These are phyloP conservation scores for Anadara kagoshimensis DNA, from an alignment of 1,140 invertebrate genomes.

Conservation along the genomic window DNA sequence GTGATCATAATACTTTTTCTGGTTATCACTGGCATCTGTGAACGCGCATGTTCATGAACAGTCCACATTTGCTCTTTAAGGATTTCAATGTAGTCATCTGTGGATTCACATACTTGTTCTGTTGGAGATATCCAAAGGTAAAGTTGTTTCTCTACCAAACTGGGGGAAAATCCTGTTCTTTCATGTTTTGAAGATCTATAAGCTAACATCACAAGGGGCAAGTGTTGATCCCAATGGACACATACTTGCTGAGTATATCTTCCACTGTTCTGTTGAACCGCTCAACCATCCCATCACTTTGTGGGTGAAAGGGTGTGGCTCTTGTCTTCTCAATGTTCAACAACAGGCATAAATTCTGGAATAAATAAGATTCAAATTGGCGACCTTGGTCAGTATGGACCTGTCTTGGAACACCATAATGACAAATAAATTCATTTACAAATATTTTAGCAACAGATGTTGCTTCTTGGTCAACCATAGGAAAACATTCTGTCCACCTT, in stretches of 20 bases:
- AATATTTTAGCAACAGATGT: background rate
- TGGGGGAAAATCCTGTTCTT: slow-evolving; percentile 36
- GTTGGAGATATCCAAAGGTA: slow-evolving; percentile 32
- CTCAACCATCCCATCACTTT: too few species aligned
- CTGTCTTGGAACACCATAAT: slow-evolving; percentile 18
- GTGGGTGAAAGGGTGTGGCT: slow-evolving; percentile 35
- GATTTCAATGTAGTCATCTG: slow-evolving; percentile 21
- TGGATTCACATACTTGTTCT: background rate
- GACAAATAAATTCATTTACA: background rate
- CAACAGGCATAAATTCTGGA: slow-evolving; percentile 1
- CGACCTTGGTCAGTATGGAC: slow-evolving; percentile 22
- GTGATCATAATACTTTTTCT: slow-evolving; percentile 16
- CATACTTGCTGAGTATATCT: too few species aligned
- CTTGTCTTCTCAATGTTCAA: slow-evolving; percentile 23
- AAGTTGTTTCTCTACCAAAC: slow-evolving; percentile 44
- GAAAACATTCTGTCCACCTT: slow-evolving; percentile 15
- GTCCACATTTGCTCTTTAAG: slow-evolving; percentile 3
- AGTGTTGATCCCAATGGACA: slow-evolving; percentile 42
- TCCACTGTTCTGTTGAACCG: too few species aligned
- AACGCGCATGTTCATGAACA: slow-evolving; percentile 22
- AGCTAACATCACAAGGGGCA: slow-evolving; percentile 29
- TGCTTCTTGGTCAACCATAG: slow-evolving; percentile 13
- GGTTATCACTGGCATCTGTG: slow-evolving; percentile 1
- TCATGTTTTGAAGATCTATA: slow-evolving; percentile 39
- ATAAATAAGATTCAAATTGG: slow-evolving; percentile 20